A percentile compares a stretch with the other conserved stretches of the same genome.
Conservation (phyloP, 1,140 invertebrate genomes). For the Mycetomoellerius zeteki region DNA sequence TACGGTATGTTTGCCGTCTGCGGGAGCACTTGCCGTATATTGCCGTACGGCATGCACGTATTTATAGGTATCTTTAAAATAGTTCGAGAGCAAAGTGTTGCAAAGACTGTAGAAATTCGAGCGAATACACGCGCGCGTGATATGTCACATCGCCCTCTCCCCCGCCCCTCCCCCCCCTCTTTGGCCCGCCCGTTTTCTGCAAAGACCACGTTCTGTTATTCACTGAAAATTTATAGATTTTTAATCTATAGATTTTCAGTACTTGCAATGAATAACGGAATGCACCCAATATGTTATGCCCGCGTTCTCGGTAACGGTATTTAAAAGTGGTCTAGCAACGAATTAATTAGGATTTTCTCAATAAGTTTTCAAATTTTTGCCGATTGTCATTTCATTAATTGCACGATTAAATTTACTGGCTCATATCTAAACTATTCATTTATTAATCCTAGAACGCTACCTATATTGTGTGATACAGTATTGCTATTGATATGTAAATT, state of each 20-base stretch:
- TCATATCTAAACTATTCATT: background rate
- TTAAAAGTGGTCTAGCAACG: background rate
- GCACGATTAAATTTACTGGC: background rate
- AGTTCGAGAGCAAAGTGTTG: conserved; percentile 71
- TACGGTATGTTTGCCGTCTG: conserved; percentile 57
- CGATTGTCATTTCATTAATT: background rate
- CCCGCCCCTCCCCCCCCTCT: no score
- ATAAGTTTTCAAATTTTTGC: background rate
- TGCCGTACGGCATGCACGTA: conserved; percentile 63
- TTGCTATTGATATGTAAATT: no score
- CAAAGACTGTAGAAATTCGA: conserved; percentile 73
- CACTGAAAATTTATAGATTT: no score
- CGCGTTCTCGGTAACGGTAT: background rate
- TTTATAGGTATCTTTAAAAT: conserved; percentile 75
- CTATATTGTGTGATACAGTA: no score
- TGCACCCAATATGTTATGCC: background rate
- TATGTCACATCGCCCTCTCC: conserved; percentile 46
- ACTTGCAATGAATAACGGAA: no score
- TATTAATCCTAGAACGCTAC: background rate
- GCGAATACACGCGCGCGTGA: conserved; percentile 64
- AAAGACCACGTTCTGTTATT: no score
- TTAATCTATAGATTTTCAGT: no score
- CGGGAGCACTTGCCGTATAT: conserved; percentile 62
- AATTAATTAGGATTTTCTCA: background rate
- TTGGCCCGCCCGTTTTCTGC: background rate